phyloP scores from a whole-genome alignment of 2,797 vertebrate genomes.

The Danionella dracula region DNA sequence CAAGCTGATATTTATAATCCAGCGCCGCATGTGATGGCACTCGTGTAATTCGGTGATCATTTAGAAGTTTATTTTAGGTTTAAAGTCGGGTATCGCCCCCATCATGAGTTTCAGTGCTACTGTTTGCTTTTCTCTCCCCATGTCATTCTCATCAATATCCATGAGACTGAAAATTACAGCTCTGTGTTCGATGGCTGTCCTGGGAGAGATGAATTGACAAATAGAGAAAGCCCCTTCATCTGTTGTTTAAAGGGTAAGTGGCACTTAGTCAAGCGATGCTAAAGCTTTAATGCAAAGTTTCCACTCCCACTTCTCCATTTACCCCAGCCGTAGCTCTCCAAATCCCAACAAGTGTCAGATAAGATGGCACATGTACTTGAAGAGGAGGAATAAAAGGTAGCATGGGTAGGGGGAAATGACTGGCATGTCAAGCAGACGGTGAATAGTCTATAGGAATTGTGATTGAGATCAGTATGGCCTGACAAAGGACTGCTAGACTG shows the following conservation, averaged over 20 bases:
- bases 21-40: not conserved
- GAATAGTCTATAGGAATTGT: too few species aligned
- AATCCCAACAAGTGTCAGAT: conserved; percentile 30
- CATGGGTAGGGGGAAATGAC: not conserved
- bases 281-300: conserved; percentile 9
- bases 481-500: conserved; percentile 29
- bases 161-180: conserved; percentile 24
- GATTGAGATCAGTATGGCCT: not conserved
- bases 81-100: not conserved
- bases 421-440: not conserved
- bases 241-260: conserved; percentile 46
- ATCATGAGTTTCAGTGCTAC: conserved; percentile 22
- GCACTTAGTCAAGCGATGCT: conserved; percentile 28
- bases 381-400: not conserved
- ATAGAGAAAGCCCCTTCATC: conserved; percentile 22
- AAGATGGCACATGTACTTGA: conserved; percentile 10
- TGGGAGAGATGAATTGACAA: conserved; percentile 32
- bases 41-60: not conserved
- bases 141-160: conserved; percentile 34
- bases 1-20: conserved; percentile 19
- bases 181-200: conserved; percentile 18
- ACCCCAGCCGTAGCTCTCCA: conserved; percentile 1
- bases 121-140: not conserved
- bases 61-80: not conserved
- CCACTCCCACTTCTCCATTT: conserved; percentile 22